Evolutionary conservation across 2,888 invertebrate species (phyloP), one percentile per base, ranked within the genome.

Genomic region (Melieria omissa): DNA sequence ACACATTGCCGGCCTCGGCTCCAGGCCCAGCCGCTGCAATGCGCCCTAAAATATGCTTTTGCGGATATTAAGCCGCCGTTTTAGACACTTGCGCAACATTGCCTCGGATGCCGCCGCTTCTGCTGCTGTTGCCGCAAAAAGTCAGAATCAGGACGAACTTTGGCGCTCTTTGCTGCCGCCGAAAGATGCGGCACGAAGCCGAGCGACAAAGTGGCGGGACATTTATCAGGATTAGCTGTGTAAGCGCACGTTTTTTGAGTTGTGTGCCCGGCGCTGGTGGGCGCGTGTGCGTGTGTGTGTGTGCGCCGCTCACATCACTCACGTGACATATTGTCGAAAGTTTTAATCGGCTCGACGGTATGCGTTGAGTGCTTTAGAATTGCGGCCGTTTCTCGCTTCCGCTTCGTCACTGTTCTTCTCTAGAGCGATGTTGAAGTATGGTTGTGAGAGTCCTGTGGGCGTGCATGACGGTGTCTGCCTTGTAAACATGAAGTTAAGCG

Each of bases 321-420:
- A 68, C 65, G 68, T 73, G 73, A 71, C 68, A 70, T 68, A 67
- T 71, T 75, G 74, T 74, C 73, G 73, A 75, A 82, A 82, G 82
- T 83, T 82, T 80, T 83, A 82, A 82, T 83, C 83, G 83, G 82
- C 81, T 83, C 80, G 77, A 76, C 71, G 8, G 54, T 61, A 62
- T 61, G 52, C 60, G 61, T 45, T 69, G 68, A 69, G 54, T 54
- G 62, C 44, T 49, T 62, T 54, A 54, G 49, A 69, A 49, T 52
- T 52, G 52, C 52, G 44, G 7, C 10, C 45, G 29, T 45, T 16
- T 46, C 57, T 16, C 10, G 65, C 14, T 46, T 10, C 12, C 44
- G 52, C 6, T 5, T 44, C 55, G 47, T 14, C 29, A 8, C n/a
- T 58, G 14, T 45, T 1, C 49, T n/a, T 47, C 10, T 61, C 14